A percentile compares a stretch with the other conserved stretches of the same genome.
Conservation (phyloP, 2,113 vertebrate species). For the Paradisaea rubra region DNA sequence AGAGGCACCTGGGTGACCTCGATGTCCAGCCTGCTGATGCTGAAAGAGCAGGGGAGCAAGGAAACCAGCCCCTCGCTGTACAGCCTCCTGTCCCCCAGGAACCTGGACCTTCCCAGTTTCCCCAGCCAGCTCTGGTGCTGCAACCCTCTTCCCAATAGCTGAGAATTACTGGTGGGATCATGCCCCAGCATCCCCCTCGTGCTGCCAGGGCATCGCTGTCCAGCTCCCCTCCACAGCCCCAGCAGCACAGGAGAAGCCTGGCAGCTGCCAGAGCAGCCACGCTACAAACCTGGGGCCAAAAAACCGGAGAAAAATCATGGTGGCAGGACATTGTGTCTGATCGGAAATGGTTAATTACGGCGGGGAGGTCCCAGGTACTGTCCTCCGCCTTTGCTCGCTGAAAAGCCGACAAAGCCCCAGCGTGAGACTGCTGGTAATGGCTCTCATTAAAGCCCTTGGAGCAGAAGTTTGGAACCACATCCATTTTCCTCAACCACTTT, state of each 20-base stretch:
- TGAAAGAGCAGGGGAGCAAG: background rate
- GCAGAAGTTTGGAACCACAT: background rate
- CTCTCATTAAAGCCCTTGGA: slow-evolving; percentile 6
- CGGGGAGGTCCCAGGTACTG: background rate
- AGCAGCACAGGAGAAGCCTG: background rate
- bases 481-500: background rate
- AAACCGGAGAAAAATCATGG: background rate
- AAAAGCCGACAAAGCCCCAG: background rate
- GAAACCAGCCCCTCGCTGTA: background rate
- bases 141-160: accelerated
- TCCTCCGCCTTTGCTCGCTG: background rate
- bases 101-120: background rate
- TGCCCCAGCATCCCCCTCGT: accelerated
- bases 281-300: background rate
- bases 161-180: background rate
- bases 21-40: background rate
- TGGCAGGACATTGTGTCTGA: background rate
- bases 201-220: accelerated
- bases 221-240: background rate
- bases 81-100: background rate
- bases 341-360: background rate
- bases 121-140: background rate
- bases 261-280: background rate
- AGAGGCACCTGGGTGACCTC: background rate
- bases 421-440: background rate